Conservation (phyloP, 2,113 vertebrate genomes). For the Phrynosoma platyrhinos region DNA sequence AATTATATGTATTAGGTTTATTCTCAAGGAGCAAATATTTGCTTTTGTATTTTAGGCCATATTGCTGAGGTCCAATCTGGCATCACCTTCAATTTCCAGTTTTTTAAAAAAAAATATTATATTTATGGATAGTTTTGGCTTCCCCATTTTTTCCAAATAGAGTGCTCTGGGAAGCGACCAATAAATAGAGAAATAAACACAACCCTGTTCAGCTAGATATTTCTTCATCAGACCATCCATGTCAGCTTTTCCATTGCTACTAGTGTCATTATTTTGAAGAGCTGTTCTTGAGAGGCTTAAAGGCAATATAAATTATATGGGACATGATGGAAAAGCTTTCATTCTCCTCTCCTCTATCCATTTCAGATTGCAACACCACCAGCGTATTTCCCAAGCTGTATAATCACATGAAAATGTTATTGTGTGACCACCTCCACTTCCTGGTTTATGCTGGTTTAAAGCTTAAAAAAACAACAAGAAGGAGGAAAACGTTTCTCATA, state of each 20-base stretch:
- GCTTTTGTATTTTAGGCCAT: not conserved
- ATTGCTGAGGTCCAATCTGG: not conserved
- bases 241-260: not conserved
- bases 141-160: not conserved
- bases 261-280: not conserved
- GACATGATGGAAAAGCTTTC: not conserved
- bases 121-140: not conserved
- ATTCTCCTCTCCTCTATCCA: not conserved
- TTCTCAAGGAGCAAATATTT: slow-evolving; percentile 25
- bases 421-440: not conserved
- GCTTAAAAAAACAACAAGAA: not conserved
- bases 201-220: not conserved
- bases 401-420: slow-evolving; percentile 9
- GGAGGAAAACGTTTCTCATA: not conserved
- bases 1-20: not conserved
- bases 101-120: too few species aligned
- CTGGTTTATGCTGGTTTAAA: not conserved
- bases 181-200: not conserved
- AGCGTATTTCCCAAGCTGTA: not conserved
- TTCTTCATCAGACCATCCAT: not conserved
- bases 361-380: not conserved
- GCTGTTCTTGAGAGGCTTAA: not conserved
- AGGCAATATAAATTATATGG: not conserved
- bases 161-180: not conserved
- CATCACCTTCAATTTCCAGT: not conserved